Conservation (phyloP, 2,888 invertebrate genomes). For the Plutella xylostella region DNA sequence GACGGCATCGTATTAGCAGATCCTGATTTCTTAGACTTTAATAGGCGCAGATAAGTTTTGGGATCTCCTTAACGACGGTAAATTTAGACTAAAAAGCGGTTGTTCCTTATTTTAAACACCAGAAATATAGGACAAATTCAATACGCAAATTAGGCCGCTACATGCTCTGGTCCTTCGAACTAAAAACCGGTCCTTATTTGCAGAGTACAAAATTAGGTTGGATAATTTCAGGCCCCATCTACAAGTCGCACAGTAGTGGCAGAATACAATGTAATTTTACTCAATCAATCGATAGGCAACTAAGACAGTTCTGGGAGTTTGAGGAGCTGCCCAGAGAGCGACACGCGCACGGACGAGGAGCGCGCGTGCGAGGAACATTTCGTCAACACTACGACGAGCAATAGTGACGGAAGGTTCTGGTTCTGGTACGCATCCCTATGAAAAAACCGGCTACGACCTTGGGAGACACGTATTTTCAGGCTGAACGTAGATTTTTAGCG, state of each 20-base stretch:
- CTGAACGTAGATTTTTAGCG: slow-evolving; percentile 9
- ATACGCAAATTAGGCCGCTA: too few species aligned
- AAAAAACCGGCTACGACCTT: not conserved
- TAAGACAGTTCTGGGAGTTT: slow-evolving; percentile 8
- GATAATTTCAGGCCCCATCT: slow-evolving; percentile 11
- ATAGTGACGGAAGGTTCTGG: not conserved
- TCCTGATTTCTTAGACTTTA: not conserved
- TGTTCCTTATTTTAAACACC: too few species aligned
- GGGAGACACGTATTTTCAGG: slow-evolving; percentile 3
- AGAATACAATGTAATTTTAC: slow-evolving; percentile 5
- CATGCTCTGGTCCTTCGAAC: too few species aligned
- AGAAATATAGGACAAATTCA: too few species aligned
- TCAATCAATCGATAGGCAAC: not conserved
- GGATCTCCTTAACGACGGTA: not conserved
- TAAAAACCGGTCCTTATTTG: not conserved
- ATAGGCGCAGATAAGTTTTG: not conserved
- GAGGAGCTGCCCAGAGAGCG: slow-evolving; percentile 8
- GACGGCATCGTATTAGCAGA: not conserved
- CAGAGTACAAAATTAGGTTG: not conserved
- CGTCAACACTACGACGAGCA: not conserved
- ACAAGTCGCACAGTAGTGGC: not conserved
- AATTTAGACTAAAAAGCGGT: not conserved
- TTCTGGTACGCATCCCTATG: not conserved
- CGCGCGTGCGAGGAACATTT: slow-evolving; percentile 8
- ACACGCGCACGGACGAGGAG: slow-evolving; percentile 5